Evolutionary conservation across 2,113 vertebrate species (phyloP), one percentile per base, ranked within the genome.

Genomic region (Scomber colias): DNA sequence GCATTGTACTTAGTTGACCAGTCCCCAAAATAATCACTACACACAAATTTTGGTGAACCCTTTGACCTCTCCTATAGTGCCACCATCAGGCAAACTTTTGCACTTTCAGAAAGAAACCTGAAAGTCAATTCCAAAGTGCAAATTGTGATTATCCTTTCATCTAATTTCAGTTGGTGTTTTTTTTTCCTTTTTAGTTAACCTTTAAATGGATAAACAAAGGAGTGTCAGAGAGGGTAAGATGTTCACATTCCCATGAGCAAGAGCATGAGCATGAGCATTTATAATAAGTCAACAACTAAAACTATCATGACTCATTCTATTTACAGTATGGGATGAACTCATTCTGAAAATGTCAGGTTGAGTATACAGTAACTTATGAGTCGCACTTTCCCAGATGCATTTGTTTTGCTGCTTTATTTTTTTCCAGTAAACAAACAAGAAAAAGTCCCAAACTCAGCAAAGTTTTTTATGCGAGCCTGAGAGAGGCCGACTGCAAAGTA

Each of bases 131-230:
- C 3, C 50, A 53, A 51, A 19, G 0, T 6, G 5, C 5, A 21
- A 40, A 63, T 12, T 15, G 49, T 12, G 2, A 40, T 69, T 13
- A 53, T 24, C 49, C 19, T 71, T 24, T 13, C 16, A 30, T 51
- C 1, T 11, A 48, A 62, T 57, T 53, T 35, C 5, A 35, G 15
- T 4, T 24, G 10, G 7, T 50, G 67, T 21, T 15, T 46, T 31
- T 54, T 77, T 27, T 27, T 27, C 24, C 24, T 27, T 27, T 78
- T 59, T 66, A 40, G 9, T 57, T 21, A 59, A 63, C 16, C 40
- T 85, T 71, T 70, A 10, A 77, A 73, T 64, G 24, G 16, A 71
- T 59, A 81, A 78, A 81, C 61, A 75, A 82, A 85, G 70, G 56
- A 68, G 68, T 72, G 72, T 72, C 46, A 56, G 24, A 45, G 48